Evolutionary conservation across 2,113 vertebrate species (phyloP).

Genomic region (Anas platyrhynchos): DNA sequence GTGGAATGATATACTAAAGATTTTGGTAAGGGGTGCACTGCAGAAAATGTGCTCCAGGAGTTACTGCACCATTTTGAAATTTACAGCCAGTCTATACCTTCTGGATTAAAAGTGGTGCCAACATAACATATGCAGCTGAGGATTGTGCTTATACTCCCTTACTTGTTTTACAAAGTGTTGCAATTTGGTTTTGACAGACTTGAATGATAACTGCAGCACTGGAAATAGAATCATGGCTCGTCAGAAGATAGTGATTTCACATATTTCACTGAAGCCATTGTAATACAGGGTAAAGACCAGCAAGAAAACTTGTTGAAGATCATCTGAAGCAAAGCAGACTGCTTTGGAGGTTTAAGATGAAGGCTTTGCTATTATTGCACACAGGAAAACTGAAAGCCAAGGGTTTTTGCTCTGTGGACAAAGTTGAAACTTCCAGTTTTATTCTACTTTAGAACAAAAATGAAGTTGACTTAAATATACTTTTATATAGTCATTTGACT

Average conservation of each 20-base stretch:
- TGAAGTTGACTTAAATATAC: not conserved
- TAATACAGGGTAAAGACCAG: not conserved
- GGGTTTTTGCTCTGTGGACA: not conserved
- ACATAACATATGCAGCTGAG: constrained; percentile 39
- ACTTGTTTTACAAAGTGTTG: constrained; percentile 61
- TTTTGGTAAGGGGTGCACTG: not conserved
- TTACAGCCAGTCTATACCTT: constrained; percentile 48
- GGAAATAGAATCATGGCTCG: constrained; percentile 48
- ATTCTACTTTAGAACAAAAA: not conserved
- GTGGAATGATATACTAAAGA: not conserved
- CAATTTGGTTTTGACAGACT: constrained; percentile 66
- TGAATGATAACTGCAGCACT: constrained; percentile 50
- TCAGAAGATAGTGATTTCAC: constrained; percentile 39
- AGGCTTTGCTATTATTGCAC: not conserved
- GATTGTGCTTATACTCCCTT: constrained; percentile 38
- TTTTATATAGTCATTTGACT: not conserved
- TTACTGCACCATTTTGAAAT: not conserved
- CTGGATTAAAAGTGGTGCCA: constrained; percentile 50
- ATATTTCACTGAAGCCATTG: not conserved
- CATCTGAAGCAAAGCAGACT: not conserved
- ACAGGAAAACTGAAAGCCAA: not conserved
- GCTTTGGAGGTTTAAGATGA: not conserved
- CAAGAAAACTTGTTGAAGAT: constrained; percentile 39
- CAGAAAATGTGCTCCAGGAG: not conserved
- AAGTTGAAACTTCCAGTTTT: not conserved